Conservation (phyloP, 1,140 invertebrate species). For the Monochamus saltuarius region DNA sequence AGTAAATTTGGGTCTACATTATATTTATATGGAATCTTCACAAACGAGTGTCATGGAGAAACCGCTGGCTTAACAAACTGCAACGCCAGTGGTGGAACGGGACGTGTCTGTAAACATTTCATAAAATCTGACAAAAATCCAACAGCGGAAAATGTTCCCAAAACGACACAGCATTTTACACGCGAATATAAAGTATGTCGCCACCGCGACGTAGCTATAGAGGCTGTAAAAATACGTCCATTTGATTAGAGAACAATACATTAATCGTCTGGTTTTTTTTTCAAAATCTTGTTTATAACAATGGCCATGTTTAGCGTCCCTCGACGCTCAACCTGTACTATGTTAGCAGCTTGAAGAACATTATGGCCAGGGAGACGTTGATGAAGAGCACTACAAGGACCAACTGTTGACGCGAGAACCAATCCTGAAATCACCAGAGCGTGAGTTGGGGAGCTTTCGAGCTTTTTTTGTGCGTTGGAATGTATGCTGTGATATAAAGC, state of each 20-base stretch:
- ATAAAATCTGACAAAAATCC: constrained; percentile 43
- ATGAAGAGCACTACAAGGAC: constrained; percentile 93
- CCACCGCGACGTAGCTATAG: constrained; percentile 1
- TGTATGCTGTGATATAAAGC: too few relatives aligned
- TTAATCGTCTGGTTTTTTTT: constrained; percentile 24
- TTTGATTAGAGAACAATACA: constrained; percentile 3
- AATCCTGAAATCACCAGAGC: constrained; percentile 74
- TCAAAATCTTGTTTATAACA: constrained; percentile 1
- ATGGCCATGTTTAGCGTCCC: constrained; percentile 32
- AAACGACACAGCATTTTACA: constrained; percentile 35
- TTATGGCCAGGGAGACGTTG: constrained; percentile 93
- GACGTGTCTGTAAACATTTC: constrained; percentile 18
- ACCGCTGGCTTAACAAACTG: constrained; percentile 18
- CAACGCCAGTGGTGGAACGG: constrained; percentile 1
- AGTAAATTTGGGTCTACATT: too few relatives aligned
- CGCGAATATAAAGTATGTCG: constrained; percentile 7
- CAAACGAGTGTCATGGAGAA: constrained; percentile 1
- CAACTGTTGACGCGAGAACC: constrained; percentile 95
- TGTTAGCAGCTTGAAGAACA: constrained; percentile 96
- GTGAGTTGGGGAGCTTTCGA: too few relatives aligned
- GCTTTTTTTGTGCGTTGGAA: too few relatives aligned
- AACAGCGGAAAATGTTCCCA: constrained; percentile 42
- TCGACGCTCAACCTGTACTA: constrained; percentile 58
- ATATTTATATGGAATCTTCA: too few relatives aligned
- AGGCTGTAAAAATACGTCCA: constrained; percentile 26